Evolutionary conservation across 1,140 invertebrate species (phyloP).

Genomic region (Drosophila virilis): DNA sequence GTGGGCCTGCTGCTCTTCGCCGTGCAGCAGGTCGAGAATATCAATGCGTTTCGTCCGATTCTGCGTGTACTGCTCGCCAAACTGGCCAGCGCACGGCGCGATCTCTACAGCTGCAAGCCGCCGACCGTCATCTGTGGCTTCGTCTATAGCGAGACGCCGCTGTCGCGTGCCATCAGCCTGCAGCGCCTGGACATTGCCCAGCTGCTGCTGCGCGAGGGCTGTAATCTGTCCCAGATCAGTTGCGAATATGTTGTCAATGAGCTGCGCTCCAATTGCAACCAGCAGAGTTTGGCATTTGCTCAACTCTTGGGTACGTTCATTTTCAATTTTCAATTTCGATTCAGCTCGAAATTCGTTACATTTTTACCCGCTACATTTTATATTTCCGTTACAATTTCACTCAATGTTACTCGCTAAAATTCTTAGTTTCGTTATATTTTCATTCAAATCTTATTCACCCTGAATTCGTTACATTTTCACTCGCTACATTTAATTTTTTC

Average conservation of each 20-base stretch:
- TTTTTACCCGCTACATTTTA: background rate
- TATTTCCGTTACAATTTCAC: background rate
- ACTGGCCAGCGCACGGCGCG: slow-evolving; percentile 48
- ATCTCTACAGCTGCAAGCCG: slow-evolving; percentile 52
- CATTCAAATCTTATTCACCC: background rate
- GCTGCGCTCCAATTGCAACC: slow-evolving; percentile 37
- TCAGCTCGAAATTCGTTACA: background rate
- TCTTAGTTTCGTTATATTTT: background rate
- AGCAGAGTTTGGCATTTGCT: slow-evolving; percentile 41
- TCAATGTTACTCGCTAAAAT: background rate
- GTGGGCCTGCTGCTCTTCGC: slow-evolving; percentile 84
- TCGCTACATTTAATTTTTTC: too few relatives aligned
- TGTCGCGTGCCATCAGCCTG: slow-evolving; percentile 84
- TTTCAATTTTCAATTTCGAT: background rate
- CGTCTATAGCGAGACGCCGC: slow-evolving; percentile 85
- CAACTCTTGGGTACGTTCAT: slow-evolving; percentile 63
- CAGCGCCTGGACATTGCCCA: slow-evolving; percentile 84
- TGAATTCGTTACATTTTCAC: background rate
- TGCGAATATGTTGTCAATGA: slow-evolving; percentile 56
- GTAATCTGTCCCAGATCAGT: slow-evolving; percentile 81
- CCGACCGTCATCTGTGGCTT: slow-evolving; percentile 59
- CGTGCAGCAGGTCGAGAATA: slow-evolving; percentile 82
- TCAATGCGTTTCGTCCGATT: slow-evolving; percentile 82
- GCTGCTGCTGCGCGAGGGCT: slow-evolving; percentile 85
- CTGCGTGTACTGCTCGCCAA: slow-evolving; percentile 85